Base-by-base conservation (phyloP, 2,888 invertebrate species). In the Julus scanicus region DNA sequence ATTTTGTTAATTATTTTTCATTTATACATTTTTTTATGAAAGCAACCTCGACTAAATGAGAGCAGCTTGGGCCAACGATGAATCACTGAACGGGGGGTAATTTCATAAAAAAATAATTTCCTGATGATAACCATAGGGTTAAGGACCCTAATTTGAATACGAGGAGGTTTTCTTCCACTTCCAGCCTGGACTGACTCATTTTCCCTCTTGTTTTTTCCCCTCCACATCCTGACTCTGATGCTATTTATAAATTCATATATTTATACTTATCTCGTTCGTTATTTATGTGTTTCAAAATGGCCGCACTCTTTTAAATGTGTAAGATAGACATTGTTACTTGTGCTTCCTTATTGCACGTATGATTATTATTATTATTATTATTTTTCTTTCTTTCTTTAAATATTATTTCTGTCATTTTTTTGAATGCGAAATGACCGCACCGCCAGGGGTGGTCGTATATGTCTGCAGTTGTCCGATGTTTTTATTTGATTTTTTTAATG, bases 221-320 rank as follows among this genome's bases (percentile, higher is more conserved):
- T 57, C 57, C 57, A 57, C 57, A 57, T 57, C 57, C 57, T 57
- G 57, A 17, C 17, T 57, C n/a, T 17, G 57, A 2, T 57, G 57
- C 57, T 57, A 57, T 57, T 57, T 57, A 57, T 57, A 57, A 57
- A 57, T 57, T 57, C 57, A 57, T 57, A 17, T n/a, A 57, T 57
- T 57, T 57, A n/a, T 57, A 13, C 57, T 57, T 57, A 57, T 57
- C 57, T 57, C n/a, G 5, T 2, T 57, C 57, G 57, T 57, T 57
- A n/a, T 3, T 2, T n/a, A 57, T 57, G 17, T 13, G 2, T 57
- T 57, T 57, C 17, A 57, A 57, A n/a, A 57, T 57, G 57, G 57
- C 57, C 57, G 57, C 57, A 2, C n/a, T 57, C 57, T 5, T 3
- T n/a, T n/a, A 57, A 57, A n/a, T 57, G 17, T n/a, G 6, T 6